phyloP scores from a whole-genome alignment of 2,797 vertebrate species.

The Sebastes oblongus region DNA sequence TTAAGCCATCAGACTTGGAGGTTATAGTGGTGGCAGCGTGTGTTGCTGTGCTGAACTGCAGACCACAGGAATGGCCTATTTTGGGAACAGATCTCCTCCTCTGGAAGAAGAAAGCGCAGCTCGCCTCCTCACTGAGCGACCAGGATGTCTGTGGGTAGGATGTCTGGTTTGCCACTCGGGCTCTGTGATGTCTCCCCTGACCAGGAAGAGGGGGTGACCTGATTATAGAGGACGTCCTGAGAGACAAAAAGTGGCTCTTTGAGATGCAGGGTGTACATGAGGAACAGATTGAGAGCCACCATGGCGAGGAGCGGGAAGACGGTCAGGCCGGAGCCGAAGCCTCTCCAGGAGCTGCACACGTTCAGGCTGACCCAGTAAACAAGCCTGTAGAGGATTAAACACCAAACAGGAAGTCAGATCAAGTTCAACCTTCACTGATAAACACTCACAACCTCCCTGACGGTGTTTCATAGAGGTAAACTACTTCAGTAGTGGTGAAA shows the following conservation, averaged over 20 bases:
- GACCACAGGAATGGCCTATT: slow-evolving; percentile 83
- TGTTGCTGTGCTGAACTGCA: slow-evolving; percentile 72
- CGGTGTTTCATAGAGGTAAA: not conserved
- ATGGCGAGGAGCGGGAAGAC: slow-evolving; percentile 80
- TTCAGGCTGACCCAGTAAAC: slow-evolving; percentile 81
- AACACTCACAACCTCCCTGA: slow-evolving; percentile 2
- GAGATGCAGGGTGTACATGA: slow-evolving; percentile 73
- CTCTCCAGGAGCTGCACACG: slow-evolving; percentile 77
- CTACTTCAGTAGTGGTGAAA: not conserved
- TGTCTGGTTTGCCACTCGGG: slow-evolving; percentile 67
- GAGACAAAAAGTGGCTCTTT: slow-evolving; percentile 69
- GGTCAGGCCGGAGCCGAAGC: slow-evolving; percentile 82
- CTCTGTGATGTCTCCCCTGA: slow-evolving; percentile 62
- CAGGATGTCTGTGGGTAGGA: slow-evolving; percentile 73
- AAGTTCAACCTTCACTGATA: slow-evolving; percentile 16
- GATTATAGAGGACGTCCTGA: slow-evolving; percentile 66
- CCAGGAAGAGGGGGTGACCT: slow-evolving; percentile 74
- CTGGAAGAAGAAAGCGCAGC: slow-evolving; percentile 67
- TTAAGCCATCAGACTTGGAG: slow-evolving; percentile 70
- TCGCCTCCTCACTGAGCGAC: slow-evolving; percentile 71
- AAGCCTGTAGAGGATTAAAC: slow-evolving; percentile 58
- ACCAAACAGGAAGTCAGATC: slow-evolving; percentile 42
- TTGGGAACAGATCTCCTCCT: slow-evolving; percentile 76
- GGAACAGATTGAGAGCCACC: slow-evolving; percentile 81
- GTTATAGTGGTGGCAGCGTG: slow-evolving; percentile 74